Percentiles rank a stretch among this genome's conserved stretches.
Conservation (phyloP, 2,888 invertebrate species). For the Agrotis segetum region DNA sequence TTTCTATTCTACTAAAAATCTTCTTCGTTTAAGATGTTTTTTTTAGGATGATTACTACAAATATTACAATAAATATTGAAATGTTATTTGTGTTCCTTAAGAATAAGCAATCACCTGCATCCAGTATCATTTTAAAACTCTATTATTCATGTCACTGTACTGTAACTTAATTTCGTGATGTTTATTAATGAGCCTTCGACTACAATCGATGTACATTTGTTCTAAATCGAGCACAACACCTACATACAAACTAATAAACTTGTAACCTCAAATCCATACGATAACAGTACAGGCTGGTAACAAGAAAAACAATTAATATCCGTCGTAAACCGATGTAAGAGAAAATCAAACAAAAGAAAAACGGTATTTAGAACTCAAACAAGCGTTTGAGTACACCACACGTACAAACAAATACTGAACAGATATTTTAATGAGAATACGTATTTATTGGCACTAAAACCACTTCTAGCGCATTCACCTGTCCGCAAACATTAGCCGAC, state of each 20-base stretch:
- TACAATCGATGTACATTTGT: constrained; percentile 17
- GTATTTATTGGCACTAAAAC: constrained; percentile 39
- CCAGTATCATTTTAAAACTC: constrained; percentile 22
- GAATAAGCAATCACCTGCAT: constrained; percentile 16
- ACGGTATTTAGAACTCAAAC: constrained; percentile 20
- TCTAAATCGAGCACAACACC: constrained; percentile 13
- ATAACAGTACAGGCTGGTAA: constrained; percentile 22
- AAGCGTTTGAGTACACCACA: constrained; percentile 24
- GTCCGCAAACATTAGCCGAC: constrained; percentile 52
- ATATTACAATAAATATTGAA: not conserved
- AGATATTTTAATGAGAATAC: constrained; percentile 39
- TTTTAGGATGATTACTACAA: not conserved
- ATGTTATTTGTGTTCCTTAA: not conserved
- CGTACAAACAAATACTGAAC: constrained; percentile 5
- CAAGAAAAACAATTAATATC: constrained; percentile 34
- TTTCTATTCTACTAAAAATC: not conserved
- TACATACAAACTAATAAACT: constrained; percentile 1
- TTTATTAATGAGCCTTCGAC: constrained; percentile 32
- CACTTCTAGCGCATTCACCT: constrained; percentile 55
- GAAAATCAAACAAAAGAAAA: constrained; percentile 33
- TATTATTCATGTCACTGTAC: constrained; percentile 25
- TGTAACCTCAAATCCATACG: constrained; percentile 19
- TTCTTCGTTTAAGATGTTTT: not conserved
- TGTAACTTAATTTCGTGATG: constrained; percentile 17
- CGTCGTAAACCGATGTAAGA: constrained; percentile 9